Conservation (phyloP, 2,888 invertebrate species). For the Amblyteles armatorius region DNA sequence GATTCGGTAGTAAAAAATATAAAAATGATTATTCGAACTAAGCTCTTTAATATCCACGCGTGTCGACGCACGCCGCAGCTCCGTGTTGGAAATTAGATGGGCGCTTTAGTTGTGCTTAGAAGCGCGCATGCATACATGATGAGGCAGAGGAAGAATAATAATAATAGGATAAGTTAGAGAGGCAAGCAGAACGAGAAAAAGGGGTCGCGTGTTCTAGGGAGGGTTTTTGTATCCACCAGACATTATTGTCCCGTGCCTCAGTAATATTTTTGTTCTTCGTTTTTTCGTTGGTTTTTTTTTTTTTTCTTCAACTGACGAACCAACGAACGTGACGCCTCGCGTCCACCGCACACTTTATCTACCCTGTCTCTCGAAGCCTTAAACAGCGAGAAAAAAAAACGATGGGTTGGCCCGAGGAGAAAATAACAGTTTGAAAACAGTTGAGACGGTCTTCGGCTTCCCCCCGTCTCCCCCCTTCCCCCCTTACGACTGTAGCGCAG, state of each 20-base stretch:
- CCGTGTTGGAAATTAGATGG: slow-evolving; percentile 53
- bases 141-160: background rate
- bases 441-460: slow-evolving; percentile 7
- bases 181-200: slow-evolving; percentile 13
- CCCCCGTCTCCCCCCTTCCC: background rate
- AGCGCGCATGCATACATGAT: slow-evolving; percentile 51
- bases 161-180: background rate
- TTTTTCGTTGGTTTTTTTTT: too few relatives aligned
- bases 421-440: slow-evolving; percentile 33
- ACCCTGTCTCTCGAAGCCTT: slow-evolving; percentile 7
- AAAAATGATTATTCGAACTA: background rate
- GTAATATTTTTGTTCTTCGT: background rate
- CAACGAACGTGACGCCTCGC: slow-evolving; percentile 10
- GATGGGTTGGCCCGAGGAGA: slow-evolving; percentile 20
- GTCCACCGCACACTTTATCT: background rate
- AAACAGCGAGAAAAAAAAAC: slow-evolving; percentile 67
- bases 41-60: background rate
- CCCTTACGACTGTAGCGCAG: background rate
- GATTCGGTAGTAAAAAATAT: background rate
- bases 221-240: slow-evolving; percentile 29
- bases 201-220: slow-evolving; percentile 5
- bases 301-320: background rate
- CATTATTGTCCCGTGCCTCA: slow-evolving; percentile 80
- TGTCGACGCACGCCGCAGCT: slow-evolving; percentile 17
- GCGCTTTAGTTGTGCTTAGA: slow-evolving; percentile 50